These are phyloP conservation scores for Platalea minor DNA, from an alignment of 2,797 vertebrate genomes.

Conservation along the genomic window DNA sequence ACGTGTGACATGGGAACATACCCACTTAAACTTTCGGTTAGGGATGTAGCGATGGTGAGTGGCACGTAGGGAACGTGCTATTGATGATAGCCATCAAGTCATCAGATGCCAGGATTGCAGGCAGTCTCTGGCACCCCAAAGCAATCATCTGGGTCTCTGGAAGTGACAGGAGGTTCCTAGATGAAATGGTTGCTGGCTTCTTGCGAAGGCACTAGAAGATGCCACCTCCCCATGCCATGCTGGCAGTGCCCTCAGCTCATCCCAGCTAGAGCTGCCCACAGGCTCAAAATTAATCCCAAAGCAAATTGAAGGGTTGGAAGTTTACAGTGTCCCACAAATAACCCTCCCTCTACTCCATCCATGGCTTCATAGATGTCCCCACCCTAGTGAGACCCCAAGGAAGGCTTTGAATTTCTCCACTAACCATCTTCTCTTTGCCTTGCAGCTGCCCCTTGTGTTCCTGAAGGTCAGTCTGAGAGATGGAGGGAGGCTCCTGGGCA, in stretches of 20 bases:
- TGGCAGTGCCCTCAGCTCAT: neutral
- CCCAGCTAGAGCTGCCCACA: neutral
- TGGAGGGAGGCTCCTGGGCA: neutral
- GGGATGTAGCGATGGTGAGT: neutral
- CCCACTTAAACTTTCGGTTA: fast-evolving
- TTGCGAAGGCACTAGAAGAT: neutral
- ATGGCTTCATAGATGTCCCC: neutral
- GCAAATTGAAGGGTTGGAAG: neutral
- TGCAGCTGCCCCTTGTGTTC: conserved; percentile 4
- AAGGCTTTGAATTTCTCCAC: neutral
- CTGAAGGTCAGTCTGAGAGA: conserved; percentile 20
- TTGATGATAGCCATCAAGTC: neutral
- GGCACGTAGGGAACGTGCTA: neutral
- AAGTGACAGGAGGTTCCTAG: neutral
- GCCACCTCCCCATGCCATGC: neutral
- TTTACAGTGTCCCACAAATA: neutral
- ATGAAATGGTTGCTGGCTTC: neutral
- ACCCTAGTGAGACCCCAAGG: neutral
- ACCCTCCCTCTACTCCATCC: neutral
- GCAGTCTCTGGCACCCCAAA: neutral
- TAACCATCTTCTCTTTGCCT: neutral
- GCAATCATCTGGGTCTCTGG: neutral
- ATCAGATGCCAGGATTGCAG: neutral
- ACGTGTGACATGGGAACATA: neutral
- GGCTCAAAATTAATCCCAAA: neutral